phyloP scores from a whole-genome alignment of 2,888 invertebrate species.

The Entomobrya multifasciata region DNA sequence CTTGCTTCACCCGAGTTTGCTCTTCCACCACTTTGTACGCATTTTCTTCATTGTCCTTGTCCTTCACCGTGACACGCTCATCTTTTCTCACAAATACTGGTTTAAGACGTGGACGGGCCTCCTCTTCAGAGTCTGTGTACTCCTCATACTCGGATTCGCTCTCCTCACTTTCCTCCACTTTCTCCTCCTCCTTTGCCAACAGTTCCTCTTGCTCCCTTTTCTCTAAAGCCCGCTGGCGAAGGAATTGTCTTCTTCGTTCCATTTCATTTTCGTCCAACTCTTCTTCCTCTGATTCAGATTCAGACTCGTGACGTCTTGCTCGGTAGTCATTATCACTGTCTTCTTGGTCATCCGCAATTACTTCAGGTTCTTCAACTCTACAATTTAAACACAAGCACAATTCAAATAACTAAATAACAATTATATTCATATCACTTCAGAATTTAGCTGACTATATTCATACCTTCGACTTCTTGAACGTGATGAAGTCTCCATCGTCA shows the following conservation, averaged over 20 bases:
- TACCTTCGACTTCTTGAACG: slow-evolving; percentile 79
- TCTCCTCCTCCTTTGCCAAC: slow-evolving; percentile 88
- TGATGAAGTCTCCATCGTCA: slow-evolving; percentile 79
- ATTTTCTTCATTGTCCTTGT: slow-evolving; percentile 93
- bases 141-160: slow-evolving; percentile 89
- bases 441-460: background rate
- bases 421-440: background rate
- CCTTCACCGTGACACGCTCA: slow-evolving; percentile 96
- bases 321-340: slow-evolving; percentile 83
- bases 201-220: slow-evolving; percentile 86
- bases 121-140: slow-evolving; percentile 92
- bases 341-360: slow-evolving; percentile 84
- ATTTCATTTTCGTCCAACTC: slow-evolving; percentile 93
- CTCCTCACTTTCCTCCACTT: slow-evolving; percentile 82
- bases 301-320: slow-evolving; percentile 81
- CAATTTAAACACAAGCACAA: background rate
- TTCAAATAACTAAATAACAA: background rate
- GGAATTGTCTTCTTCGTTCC: slow-evolving; percentile 88
- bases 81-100: slow-evolving; percentile 96
- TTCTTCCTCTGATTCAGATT: slow-evolving; percentile 85
- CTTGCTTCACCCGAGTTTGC: slow-evolving; percentile 89
- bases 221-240: slow-evolving; percentile 86
- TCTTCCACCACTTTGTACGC: slow-evolving; percentile 91
- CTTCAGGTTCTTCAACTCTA: slow-evolving; percentile 84
- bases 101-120: slow-evolving; percentile 94